A percentile compares a stretch with the other conserved stretches of the same genome.
Evolutionary conservation across 2,888 invertebrate species (phyloP).

Genomic region (Trichogramma dendrolimi): DNA sequence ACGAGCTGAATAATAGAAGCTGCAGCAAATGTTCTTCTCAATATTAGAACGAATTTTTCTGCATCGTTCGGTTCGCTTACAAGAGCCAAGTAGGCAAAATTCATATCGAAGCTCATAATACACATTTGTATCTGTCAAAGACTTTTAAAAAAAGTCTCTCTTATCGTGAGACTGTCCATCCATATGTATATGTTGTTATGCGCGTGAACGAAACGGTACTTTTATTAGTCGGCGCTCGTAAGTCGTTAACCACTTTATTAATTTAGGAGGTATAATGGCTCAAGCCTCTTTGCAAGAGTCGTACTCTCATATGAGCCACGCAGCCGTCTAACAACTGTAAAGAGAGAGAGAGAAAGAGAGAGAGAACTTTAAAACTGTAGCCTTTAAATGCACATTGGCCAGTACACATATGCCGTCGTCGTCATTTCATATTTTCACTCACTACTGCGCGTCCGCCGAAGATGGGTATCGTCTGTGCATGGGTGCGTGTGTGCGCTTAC

Average conservation of each 20-base stretch:
- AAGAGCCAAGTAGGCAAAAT: too few relatives aligned
- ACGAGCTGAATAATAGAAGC: too few relatives aligned
- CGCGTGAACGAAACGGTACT: slow-evolving; percentile 29
- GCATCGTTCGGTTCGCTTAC: too few relatives aligned
- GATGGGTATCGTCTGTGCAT: slow-evolving; percentile 21
- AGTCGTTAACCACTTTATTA: slow-evolving; percentile 45
- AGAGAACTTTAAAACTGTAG: background rate
- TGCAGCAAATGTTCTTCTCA: too few relatives aligned
- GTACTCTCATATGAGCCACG: slow-evolving; percentile 7
- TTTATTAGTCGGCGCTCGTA: slow-evolving; percentile 31
- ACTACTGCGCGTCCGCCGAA: too few relatives aligned
- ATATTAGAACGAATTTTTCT: too few relatives aligned
- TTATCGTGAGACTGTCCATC: slow-evolving; percentile 22
- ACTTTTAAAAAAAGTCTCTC: slow-evolving; percentile 11
- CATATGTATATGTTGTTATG: slow-evolving; percentile 8
- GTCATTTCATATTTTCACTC: too few relatives aligned
- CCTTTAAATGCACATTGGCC: too few relatives aligned
- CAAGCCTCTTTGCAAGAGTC: slow-evolving; percentile 10
- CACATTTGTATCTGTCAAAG: background rate
- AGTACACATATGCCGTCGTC: too few relatives aligned
- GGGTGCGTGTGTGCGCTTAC: slow-evolving; percentile 30
- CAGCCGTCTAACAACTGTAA: background rate
- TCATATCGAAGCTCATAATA: too few relatives aligned
- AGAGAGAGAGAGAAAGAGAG: background rate
- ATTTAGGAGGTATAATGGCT: slow-evolving; percentile 43